phyloP scores from a whole-genome alignment of 2,797 vertebrate genomes.

The Nannoperca obscura region DNA sequence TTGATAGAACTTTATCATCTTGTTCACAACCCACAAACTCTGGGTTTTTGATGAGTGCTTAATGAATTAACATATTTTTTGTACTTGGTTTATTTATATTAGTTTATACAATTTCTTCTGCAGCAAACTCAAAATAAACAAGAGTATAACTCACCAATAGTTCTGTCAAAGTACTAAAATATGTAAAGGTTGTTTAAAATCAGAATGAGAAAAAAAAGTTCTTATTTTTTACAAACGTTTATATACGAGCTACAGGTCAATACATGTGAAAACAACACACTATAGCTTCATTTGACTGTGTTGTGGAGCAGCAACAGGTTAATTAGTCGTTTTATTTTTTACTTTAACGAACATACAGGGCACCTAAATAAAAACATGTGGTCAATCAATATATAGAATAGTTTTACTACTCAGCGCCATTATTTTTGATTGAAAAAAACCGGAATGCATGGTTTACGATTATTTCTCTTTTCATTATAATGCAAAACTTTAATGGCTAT shows the following conservation, averaged over 20 bases:
- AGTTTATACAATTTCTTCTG: not conserved
- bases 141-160: not conserved
- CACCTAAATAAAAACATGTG: not conserved
- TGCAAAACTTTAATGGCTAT: slow-evolving; percentile 31
- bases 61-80: not conserved
- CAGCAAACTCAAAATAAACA: not conserved
- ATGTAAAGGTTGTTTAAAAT: not conserved
- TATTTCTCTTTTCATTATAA: not conserved
- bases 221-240: not conserved
- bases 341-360: not conserved
- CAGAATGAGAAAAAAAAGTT: not conserved
- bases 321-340: slow-evolving; percentile 32
- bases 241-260: not conserved
- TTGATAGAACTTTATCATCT: not conserved
- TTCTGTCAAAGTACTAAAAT: not conserved
- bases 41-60: not conserved
- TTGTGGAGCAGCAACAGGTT: slow-evolving; percentile 71
- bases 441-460: not conserved
- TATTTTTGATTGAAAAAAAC: not conserved
- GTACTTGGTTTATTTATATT: not conserved
- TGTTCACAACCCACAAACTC: not conserved
- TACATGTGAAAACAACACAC: not conserved
- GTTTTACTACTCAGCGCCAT: not conserved
- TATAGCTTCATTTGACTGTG: slow-evolving; percentile 5
- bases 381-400: not conserved